Conservation (phyloP, 2,888 invertebrate genomes). For the Drosophila mimetica region DNA sequence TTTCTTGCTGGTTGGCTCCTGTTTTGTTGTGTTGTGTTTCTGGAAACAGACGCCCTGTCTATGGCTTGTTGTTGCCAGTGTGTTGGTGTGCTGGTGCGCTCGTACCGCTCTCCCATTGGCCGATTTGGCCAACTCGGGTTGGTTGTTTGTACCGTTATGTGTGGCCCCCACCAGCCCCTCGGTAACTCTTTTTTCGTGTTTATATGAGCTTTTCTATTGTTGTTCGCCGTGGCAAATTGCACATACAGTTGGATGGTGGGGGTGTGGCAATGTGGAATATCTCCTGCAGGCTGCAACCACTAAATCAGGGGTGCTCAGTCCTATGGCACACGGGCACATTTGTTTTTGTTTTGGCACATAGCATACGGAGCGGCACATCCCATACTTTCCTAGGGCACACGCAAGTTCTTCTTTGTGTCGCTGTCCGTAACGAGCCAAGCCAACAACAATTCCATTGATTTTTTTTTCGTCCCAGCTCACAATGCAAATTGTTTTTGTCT, state of each 20-base stretch:
- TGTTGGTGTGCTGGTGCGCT: conserved; percentile 41
- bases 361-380: no score
- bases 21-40: conserved; percentile 79
- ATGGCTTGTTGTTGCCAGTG: conserved; percentile 65
- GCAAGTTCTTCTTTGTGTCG: no score
- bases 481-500: no score
- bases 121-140: conserved; percentile 73
- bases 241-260: conserved; percentile 58
- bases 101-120: conserved; percentile 75
- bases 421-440: no score
- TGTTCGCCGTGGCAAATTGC: conserved; percentile 29
- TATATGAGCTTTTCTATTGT: conserved; percentile 39
- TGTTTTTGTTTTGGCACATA: no score
- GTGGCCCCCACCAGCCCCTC: conserved; percentile 24
- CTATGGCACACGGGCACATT: no score
- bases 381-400: no score
- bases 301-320: no score
- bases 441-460: no score
- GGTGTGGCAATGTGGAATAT: conserved; percentile 55
- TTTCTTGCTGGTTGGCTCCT: conserved; percentile 75
- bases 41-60: conserved; percentile 76
- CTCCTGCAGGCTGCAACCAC: conserved; percentile 62
- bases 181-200: conserved; percentile 49
- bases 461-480: no score
- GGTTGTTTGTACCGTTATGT: conserved; percentile 64